Base-by-base conservation (phyloP, 1,140 invertebrate species). In the Drosophila mayri region DNA sequence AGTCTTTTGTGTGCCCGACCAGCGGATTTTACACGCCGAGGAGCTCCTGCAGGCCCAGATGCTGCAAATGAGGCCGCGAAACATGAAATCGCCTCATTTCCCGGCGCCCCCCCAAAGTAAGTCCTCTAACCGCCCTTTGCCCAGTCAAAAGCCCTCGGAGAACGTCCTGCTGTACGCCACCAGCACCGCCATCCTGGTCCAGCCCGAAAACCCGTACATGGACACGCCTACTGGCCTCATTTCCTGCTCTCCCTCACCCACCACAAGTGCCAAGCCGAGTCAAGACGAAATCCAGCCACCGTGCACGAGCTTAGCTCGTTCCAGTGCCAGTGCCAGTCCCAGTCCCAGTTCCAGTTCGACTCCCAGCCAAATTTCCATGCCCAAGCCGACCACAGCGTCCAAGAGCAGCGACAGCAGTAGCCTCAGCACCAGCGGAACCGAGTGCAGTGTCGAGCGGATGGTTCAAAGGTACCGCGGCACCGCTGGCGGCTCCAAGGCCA, bases 21-120 rank as follows among this genome's bases (percentile, higher is more conserved):
- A 80, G 32, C 54, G 78, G 50, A 75, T 80, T 25, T 22, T 79
- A 41, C n/a, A 38, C 2, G 55, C 20, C n/a, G 59, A 57, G 41
- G 46, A 65, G 38, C 78, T 61, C 4, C 28, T 65, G 61, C 65
- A 81, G 50, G 65, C 77, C 8, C 77, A 81, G 49, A 20, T 60
- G n/a, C 68, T 18, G 4, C 68, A 73, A 25, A n/a, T 61, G 38
- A 40, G 38, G 14, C 54, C n/a, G 8, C 44, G 38, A 1, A 38
- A 1, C 14, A 7, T 11, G 4, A 25, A 30, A 9, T 18, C 11
- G n/a, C 41, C 41, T 2, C 10, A 20, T 7, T 12, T 1, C 6
- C 41, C 41, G 41, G 4, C 28, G 11, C 22, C 14, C 14, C 14
- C 5, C 10, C 22, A 11, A 0, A 38, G n/a, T 16, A 18, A 14